Base-by-base conservation (phyloP, 2,797 vertebrate genomes). In the Nannoperca australis region DNA sequence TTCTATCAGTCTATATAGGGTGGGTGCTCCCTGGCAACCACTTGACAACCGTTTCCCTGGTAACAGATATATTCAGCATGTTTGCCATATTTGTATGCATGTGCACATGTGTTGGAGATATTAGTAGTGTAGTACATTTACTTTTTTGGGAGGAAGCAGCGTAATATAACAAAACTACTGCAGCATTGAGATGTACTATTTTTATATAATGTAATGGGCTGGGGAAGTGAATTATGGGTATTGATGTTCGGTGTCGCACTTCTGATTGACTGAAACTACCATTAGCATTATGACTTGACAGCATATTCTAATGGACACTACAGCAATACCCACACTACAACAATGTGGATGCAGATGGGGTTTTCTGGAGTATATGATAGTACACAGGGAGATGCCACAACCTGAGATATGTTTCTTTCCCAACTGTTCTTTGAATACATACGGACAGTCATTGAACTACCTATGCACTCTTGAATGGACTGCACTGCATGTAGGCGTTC, bases 31-130 rank as follows among this genome's bases (percentile, higher is more conserved):
- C n/a, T 71, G 64, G 62, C 58, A 87, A 84, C 74, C 56, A 65
- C 77, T 65, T 88, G 24, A 27, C 24, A 76, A 79, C 75, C 0
- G 70, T 88, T 82, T 87, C 74, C 85, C 17, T 70, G 70, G 81
- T 59, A 89, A 88, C 77, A 53, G 60, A 40, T 50, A 56, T 56
- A 55, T 56, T 67, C 47, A 64, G 53, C 44, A 49, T 78, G 44
- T 45, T 59, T 51, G 27, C 38, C 42, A 70, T 44, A 61, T 66
- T 49, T 63, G 63, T 62, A 50, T 40, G 32, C 10, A 18, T 67
- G 36, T 58, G 45, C 15, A 27, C 27, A 60, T 11, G 62, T 44
- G 34, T 20, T 51, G 42, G 36, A 2, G 1, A 24, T 44, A 24
- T n/a, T 17, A 24, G 24, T 17, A 38, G 8, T 17, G 7, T 4